phyloP scores from a whole-genome alignment of 2,888 invertebrate genomes.

The Mesorhabditis spiculigera region DNA sequence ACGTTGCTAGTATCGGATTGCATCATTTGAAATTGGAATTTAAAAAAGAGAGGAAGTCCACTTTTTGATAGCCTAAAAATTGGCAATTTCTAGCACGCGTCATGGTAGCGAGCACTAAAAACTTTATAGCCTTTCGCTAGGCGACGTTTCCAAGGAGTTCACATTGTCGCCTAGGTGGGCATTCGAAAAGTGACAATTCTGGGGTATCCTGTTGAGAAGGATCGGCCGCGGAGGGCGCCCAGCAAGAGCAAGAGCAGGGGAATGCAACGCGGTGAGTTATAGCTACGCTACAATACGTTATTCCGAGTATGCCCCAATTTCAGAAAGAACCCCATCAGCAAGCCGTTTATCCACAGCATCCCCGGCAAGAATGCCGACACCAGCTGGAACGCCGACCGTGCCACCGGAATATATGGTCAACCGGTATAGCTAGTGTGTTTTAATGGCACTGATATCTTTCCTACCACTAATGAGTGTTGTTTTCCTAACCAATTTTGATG shows the following conservation, averaged over 20 bases:
- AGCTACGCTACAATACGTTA: too few relatives aligned
- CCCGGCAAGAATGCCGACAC: not conserved
- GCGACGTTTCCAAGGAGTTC: not conserved
- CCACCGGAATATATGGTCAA: not conserved
- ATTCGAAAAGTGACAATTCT: conserved; percentile 27
- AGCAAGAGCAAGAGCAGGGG: conserved; percentile 5
- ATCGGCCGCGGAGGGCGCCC: conserved; percentile 17
- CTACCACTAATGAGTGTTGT: too few relatives aligned
- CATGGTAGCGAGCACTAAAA: too few relatives aligned
- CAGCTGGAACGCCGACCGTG: not conserved
- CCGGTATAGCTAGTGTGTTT: conserved; percentile 6
- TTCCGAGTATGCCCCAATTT: too few relatives aligned
- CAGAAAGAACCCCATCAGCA: too few relatives aligned
- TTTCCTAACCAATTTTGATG: not conserved
- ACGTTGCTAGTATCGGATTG: not conserved
- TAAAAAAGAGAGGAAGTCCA: not conserved
- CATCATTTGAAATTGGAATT: not conserved
- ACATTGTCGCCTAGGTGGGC: conserved; percentile 13
- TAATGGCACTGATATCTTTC: conserved; percentile 6
- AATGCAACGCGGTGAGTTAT: not conserved
- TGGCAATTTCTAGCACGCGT: not conserved
- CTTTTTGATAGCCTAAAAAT: not conserved
- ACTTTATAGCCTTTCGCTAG: too few relatives aligned
- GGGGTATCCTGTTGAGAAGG: conserved; percentile 26
- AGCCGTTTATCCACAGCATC: not conserved